phyloP scores from a whole-genome alignment of 2,888 invertebrate genomes.

The Eristalis pertinax region DNA sequence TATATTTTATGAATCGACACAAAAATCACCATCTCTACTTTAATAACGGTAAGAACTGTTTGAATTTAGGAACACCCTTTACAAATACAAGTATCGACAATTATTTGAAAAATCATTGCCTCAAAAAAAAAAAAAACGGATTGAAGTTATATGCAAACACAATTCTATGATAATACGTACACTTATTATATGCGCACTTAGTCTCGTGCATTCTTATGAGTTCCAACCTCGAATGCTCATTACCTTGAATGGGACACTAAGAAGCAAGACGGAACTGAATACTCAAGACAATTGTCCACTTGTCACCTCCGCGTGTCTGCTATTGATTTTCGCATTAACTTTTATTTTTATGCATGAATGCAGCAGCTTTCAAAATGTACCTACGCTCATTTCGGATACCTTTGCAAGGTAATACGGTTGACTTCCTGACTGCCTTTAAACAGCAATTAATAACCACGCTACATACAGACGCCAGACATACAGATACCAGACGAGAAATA shows the following conservation, averaged over 20 bases:
- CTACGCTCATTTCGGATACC: background rate
- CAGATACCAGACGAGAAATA: too few species aligned
- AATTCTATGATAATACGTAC: background rate
- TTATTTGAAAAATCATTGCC: too few species aligned
- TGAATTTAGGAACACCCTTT: too few species aligned
- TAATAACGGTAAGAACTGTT: too few species aligned
- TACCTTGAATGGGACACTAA: conserved; percentile 53
- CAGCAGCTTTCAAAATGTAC: background rate
- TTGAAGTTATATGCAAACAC: background rate
- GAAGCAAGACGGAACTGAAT: conserved; percentile 60
- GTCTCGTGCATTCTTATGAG: conserved; percentile 42
- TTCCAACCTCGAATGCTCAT: conserved; percentile 63
- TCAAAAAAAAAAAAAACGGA: background rate
- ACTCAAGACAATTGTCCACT: conserved; percentile 32
- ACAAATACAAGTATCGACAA: too few species aligned
- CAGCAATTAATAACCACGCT: too few species aligned
- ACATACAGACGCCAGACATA: too few species aligned
- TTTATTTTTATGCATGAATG: background rate
- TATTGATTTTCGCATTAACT: conserved; percentile 58
- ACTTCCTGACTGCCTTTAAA: background rate
- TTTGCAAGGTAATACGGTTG: background rate
- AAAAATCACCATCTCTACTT: too few species aligned
- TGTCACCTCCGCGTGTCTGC: conserved; percentile 43
- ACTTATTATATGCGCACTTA: conserved; percentile 7
- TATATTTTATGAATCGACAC: too few species aligned